Percentiles rank a stretch among this genome's conserved stretches.
Evolutionary conservation across 1,140 invertebrate genomes (phyloP).

Genomic region (Trypoxylus dichotomus): DNA sequence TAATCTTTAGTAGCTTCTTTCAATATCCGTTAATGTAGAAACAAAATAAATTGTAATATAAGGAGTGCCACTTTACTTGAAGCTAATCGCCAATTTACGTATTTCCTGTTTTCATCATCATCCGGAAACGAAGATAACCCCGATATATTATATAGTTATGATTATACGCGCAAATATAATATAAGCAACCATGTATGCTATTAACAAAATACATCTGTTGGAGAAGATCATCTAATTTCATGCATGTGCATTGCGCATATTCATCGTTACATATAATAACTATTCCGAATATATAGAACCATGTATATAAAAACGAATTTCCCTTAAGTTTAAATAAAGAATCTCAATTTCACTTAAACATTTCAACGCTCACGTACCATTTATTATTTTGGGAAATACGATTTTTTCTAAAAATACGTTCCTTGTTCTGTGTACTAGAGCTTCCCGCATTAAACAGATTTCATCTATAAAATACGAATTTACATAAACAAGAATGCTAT

Average conservation of each 20-base stretch:
- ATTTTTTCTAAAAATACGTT: conserved; percentile 12
- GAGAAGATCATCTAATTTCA: no score
- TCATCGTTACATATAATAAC: no score
- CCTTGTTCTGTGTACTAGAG: not conserved
- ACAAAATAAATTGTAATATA: no score
- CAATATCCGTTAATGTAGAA: no score
- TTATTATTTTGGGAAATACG: not conserved
- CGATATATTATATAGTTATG: not conserved
- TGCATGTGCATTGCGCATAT: no score
- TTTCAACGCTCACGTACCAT: not conserved
- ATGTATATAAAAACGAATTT: no score
- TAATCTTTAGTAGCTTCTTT: no score
- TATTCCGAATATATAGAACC: no score
- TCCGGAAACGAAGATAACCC: not conserved
- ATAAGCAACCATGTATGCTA: no score
- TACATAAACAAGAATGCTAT: not conserved
- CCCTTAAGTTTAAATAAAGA: not conserved
- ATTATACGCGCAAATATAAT: no score
- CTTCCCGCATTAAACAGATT: not conserved
- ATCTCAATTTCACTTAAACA: not conserved
- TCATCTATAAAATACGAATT: not conserved
- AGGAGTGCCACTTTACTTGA: not conserved
- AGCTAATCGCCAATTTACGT: not conserved
- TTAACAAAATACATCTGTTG: no score
- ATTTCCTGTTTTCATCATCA: not conserved